Conservation (phyloP, 2,113 vertebrate genomes). For the Eurypyga helias region DNA sequence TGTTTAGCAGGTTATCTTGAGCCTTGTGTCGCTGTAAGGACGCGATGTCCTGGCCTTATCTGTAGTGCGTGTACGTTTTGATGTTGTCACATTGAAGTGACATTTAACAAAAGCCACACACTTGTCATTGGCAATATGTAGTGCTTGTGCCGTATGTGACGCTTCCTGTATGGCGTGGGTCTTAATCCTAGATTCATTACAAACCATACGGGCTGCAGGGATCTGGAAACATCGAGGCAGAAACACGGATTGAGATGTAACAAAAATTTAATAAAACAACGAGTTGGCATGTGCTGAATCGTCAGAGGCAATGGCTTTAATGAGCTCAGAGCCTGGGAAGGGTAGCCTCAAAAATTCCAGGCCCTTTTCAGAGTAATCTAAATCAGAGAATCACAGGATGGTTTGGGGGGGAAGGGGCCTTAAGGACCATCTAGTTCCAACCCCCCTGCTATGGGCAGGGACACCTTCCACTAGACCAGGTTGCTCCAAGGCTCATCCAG, state of each 20-base stretch:
- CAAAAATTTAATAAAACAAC: background rate
- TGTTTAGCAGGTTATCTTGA: background rate
- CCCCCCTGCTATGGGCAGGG: too few relatives aligned
- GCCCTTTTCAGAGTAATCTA: background rate
- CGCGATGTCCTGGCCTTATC: background rate
- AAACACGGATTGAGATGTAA: rapidly evolving
- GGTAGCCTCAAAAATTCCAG: background rate
- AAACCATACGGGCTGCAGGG: background rate
- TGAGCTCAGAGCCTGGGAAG: background rate
- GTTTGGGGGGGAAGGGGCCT: too few relatives aligned
- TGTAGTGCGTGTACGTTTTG: background rate
- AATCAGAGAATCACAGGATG: too few relatives aligned
- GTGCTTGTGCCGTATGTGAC: background rate
- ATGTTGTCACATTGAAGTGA: slow-evolving; percentile 3
- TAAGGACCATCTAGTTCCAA: too few relatives aligned
- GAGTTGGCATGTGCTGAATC: background rate
- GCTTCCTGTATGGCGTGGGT: background rate
- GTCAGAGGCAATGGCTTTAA: background rate
- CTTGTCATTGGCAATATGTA: background rate
- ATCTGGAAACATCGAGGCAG: background rate
- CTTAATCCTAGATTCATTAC: background rate
- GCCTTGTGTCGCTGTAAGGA: rapidly evolving
- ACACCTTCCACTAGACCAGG: too few relatives aligned
- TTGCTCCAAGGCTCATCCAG: too few relatives aligned
- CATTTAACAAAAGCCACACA: background rate